Percentiles rank a stretch among this genome's conserved stretches.
Evolutionary conservation across 2,797 vertebrate species (phyloP).

Genomic region (Mastacembelus armatus): DNA sequence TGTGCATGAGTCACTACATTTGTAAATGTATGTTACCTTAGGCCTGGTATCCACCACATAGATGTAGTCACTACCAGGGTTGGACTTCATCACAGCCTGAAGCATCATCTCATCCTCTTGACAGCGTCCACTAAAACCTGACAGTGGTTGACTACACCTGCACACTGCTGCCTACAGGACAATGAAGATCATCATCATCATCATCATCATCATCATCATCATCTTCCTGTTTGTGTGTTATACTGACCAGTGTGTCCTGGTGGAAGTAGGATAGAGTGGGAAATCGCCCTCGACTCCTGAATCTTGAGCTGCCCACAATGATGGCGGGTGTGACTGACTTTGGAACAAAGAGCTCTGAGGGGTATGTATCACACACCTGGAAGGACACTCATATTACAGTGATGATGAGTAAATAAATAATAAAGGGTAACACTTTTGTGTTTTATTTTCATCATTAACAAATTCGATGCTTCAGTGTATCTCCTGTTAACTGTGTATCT

Average conservation of each 20-base stretch:
- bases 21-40: constrained; percentile 81
- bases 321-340: constrained; percentile 89
- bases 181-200: no score
- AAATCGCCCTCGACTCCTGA: constrained; percentile 94
- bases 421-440: no score
- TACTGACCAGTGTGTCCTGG: constrained; percentile 90
- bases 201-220: neutral
- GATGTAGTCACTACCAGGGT: constrained; percentile 92
- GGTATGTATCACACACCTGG: constrained; percentile 94
- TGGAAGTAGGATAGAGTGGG: constrained; percentile 93
- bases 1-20: neutral
- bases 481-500: no score
- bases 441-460: no score
- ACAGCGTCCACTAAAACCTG: constrained; percentile 95
- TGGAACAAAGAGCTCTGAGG: constrained; percentile 91
- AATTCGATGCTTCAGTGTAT: no score
- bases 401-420: no score
- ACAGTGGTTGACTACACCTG: constrained; percentile 95
- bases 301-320: constrained; percentile 92
- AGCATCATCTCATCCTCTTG: constrained; percentile 96
- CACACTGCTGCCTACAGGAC: constrained; percentile 90
- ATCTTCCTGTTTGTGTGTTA: neutral
- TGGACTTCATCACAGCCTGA: constrained; percentile 93
- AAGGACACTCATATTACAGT: neutral
- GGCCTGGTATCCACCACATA: constrained; percentile 97